Evolutionary conservation across 2,888 invertebrate species (phyloP), one percentile per base, ranked within the genome.

Genomic region (Scaptomyza tumidula): DNA sequence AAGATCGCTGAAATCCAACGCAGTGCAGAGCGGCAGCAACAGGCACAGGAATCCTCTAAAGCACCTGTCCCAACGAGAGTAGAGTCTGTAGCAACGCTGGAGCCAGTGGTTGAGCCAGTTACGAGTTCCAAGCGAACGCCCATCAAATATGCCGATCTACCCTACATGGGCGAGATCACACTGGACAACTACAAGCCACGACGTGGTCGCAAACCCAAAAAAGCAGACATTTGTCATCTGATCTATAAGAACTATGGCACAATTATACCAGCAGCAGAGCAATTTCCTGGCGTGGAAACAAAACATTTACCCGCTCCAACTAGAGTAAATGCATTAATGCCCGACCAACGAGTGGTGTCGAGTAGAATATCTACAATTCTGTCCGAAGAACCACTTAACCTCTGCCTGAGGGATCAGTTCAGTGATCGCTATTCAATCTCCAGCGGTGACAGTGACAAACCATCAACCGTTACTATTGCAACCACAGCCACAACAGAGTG

Each of bases 81-180:
- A 11, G 37, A 56, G 5, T 11, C 50, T 7, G 10, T 11, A 5
- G 31, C 46, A 0, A 35, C 45, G 10, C 29, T 46, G 13, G 50
- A 59, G 7, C 44, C 59, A 0, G 11, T 48, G 6, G 16, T 3
- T 0, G 62, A 56, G 3, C 50, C 50, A 11, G 39, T 44, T 4
- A 91, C 93, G 63, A 29, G 64, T 16, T 3, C 54, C 1, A 89
- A 83, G 53, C 90, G 93, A 68, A 93, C 94, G 31, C 57, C 71
- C 29, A 93, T 96, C 78, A 96, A 95, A 46, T 97, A 96, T 89
- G 95, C 96, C 46, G 97, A 97, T 88, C 92, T 97, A 48, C 97
- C 97, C 0, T 97, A 97, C 91, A 97, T 97, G 97, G 97, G 97
- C 0, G 97, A 97, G 91, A 97, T 97, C 93, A 97, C 97, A 0